A percentile compares a stretch with the other conserved stretches of the same genome.
These are phyloP conservation scores for Caenorhabditis becei DNA, from an alignment of 2,888 invertebrate species.

Conservation along the genomic window DNA sequence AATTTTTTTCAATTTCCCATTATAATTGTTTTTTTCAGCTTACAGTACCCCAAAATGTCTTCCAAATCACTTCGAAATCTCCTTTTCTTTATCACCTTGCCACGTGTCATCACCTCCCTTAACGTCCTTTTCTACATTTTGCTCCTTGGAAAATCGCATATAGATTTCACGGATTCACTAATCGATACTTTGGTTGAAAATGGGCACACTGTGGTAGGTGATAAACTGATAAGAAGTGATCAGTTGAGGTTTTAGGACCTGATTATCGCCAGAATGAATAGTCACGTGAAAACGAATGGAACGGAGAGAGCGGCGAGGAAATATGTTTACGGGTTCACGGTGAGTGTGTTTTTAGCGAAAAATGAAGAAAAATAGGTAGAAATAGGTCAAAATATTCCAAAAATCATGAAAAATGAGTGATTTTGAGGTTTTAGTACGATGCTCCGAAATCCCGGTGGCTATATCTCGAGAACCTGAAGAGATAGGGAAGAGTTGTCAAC, in stretches of 20 bases:
- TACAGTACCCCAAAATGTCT: conserved; percentile 3
- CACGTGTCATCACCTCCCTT: conserved; percentile 25
- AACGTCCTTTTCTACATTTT: conserved; percentile 64
- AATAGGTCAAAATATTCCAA: background rate
- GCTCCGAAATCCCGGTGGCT: too few species aligned
- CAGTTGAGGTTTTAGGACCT: conserved; percentile 60
- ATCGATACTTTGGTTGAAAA: conserved; percentile 64
- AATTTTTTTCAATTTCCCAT: too few species aligned
- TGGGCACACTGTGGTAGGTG: conserved; percentile 72
- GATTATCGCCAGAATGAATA: conserved; percentile 59
- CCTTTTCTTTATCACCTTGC: conserved; percentile 5
- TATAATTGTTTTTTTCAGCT: too few species aligned
- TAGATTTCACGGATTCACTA: conserved; percentile 66
- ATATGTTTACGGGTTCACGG: conserved; percentile 50
- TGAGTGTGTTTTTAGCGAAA: background rate
- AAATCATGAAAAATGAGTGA: background rate
- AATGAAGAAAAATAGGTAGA: background rate
- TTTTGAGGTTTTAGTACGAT: too few species aligned
- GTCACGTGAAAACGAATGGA: conserved; percentile 55
- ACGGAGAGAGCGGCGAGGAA: conserved; percentile 20
- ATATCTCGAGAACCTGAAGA: too few species aligned
- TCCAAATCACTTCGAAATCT: background rate
- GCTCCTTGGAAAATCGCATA: conserved; percentile 68
- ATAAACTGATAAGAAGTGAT: background rate
- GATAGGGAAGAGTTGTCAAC: too few species aligned